Evolutionary conservation across 1,140 invertebrate species (phyloP), one percentile per base, ranked within the genome.

Genomic region (Bombus pyrosoma): DNA sequence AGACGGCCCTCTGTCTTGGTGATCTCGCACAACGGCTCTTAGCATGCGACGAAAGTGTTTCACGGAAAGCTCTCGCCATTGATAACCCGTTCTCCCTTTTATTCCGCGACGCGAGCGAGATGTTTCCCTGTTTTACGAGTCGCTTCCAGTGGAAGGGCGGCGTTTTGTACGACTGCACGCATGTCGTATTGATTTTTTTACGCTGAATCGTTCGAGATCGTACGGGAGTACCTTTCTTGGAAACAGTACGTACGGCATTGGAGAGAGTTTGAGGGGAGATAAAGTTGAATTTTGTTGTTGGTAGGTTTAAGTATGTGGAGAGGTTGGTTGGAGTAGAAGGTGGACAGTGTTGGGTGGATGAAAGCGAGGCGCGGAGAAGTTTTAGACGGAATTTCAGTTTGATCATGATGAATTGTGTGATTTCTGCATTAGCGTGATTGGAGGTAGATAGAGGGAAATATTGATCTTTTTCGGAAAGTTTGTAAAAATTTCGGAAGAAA

Each of bases 11-110:
- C 53, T 53, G 43, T 47, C 69, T 81, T 77, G 43, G 41, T 64
- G 81, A 79, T 79, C 59, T 72, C 32, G 15, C 66, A 25, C 43
- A 34, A 15, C 43, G 41, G 43, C 53, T 69, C 32, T 87, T 68
- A 57, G 62, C 66, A 28, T 59, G 18, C 71, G 86, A 83, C n/a
- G 69, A 62, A 74, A 81, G 75, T 64, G 68, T 86, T 68, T 59
- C 39, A 34, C 59, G 34, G 53, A 25, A 41, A 77, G 53, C 75
- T 62, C 72, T 79, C 41, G 47, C 53, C 76, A 72, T 80, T 64
- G 57, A 84, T 64, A 64, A 13, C 43, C 32, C n/a, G 34, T 25
- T n/a, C 53, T 62, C 25, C 57, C 13, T 69, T 28, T 69, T 39
- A 6, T 39, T 71, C 37, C 18, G 10, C 28, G 18, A 66, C 72